A percentile compares a stretch with the other conserved stretches of the same genome.
phyloP scores from a whole-genome alignment of 2,888 invertebrate species.

The Heteropelma amictum region DNA sequence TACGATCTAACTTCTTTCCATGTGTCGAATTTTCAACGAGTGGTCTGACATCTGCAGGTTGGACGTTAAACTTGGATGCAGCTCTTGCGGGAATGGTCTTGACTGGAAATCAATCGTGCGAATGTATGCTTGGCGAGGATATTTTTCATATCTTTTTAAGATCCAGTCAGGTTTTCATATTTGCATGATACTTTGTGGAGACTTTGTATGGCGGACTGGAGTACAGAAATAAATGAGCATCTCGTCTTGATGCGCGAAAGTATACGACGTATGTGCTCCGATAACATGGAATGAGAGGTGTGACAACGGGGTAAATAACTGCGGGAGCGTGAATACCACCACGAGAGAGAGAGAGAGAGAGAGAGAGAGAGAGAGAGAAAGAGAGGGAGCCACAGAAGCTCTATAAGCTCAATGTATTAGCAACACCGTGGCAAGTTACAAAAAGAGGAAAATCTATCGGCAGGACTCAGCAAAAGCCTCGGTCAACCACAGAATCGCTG shows the following conservation, averaged over 20 bases:
- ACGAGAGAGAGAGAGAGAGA: not conserved
- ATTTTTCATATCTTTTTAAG: too few species aligned
- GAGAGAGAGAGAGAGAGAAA: not conserved
- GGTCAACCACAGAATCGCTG: not conserved
- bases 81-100: not conserved
- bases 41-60: not conserved
- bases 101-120: too few species aligned
- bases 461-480: conserved; percentile 3
- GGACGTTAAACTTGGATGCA: not conserved
- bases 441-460: not conserved
- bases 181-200: too few species aligned
- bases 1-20: not conserved
- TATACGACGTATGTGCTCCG: not conserved
- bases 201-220: too few species aligned
- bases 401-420: too few species aligned
- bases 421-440: too few species aligned
- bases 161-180: too few species aligned
- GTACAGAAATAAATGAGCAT: not conserved
- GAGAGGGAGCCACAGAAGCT: not conserved
- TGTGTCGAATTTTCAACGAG: conserved; percentile 1
- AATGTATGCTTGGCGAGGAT: too few species aligned
- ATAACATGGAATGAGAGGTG: conserved; percentile 2
- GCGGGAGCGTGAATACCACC: not conserved
- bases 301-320: too few species aligned
- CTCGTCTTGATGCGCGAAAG: not conserved